phyloP scores from a whole-genome alignment of 1,140 invertebrate genomes.

The Bilobella aurantiaca region DNA sequence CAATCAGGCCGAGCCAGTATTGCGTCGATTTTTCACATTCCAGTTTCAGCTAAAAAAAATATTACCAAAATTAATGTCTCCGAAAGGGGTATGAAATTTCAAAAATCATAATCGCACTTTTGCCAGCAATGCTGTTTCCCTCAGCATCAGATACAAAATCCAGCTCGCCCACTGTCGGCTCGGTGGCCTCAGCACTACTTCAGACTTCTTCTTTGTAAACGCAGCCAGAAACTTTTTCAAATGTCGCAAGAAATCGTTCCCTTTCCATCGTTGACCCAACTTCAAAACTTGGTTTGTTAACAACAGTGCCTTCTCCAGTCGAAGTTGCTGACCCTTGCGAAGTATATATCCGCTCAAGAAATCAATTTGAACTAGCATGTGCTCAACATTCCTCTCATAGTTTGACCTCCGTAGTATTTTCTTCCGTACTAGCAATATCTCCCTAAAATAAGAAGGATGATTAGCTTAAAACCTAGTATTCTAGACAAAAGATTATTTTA shows the following conservation, averaged over 20 bases:
- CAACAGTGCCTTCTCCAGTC: constrained; percentile 25
- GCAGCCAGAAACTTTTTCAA: constrained; percentile 4
- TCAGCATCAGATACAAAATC: constrained; percentile 17
- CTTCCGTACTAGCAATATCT: not conserved
- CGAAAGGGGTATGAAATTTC: not conserved
- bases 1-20: constrained; percentile 27
- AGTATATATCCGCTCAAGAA: constrained; percentile 22
- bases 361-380: constrained; percentile 13
- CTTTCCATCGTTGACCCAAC: constrained; percentile 17
- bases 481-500: not conserved
- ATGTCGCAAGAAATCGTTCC: constrained; percentile 16
- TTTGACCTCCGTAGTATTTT: not conserved
- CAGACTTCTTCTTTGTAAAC: not conserved
- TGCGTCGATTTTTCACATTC: constrained; percentile 23
- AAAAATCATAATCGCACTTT: constrained; percentile 18
- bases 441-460: not conserved
- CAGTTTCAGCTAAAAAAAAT: constrained; percentile 16
- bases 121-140: constrained; percentile 21
- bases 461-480: not conserved
- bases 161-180: constrained; percentile 22
- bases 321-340: constrained; percentile 24
- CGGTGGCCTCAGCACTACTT: not conserved
- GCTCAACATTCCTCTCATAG: not conserved
- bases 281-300: constrained; percentile 23
- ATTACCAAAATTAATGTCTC: not conserved